These are phyloP conservation scores for Paralichthys olivaceus DNA, from an alignment of 2,113 vertebrate genomes.

Conservation along the genomic window DNA sequence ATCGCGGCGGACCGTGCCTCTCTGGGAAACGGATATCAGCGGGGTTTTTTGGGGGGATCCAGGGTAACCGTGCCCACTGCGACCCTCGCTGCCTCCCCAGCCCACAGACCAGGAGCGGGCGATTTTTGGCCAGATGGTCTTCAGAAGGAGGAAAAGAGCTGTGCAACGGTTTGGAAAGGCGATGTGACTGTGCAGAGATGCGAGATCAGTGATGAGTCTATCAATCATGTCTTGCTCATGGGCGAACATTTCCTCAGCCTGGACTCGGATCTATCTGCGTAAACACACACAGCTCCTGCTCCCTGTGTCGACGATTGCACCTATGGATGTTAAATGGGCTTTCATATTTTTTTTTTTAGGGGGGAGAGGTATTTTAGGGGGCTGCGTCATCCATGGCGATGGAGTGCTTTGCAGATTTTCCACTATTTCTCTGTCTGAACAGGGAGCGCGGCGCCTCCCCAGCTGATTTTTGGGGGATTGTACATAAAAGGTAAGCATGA, in stretches of 20 bases:
- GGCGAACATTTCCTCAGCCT: conserved; percentile 46
- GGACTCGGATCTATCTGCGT: conserved; percentile 52
- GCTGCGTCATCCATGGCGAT: conserved; percentile 74
- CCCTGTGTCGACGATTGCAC: conserved; percentile 52
- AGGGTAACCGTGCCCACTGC: conserved; percentile 34
- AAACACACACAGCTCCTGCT: conserved; percentile 4
- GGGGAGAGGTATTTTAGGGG: conserved; percentile 38
- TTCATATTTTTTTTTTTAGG: conserved; percentile 4
- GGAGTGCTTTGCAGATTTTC: conserved; percentile 50
- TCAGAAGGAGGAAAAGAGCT: conserved; percentile 40
- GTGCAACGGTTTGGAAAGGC: conserved; percentile 59
- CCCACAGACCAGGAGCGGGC: conserved; percentile 23
- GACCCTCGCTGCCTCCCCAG: conserved; percentile 13
- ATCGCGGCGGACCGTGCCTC: conserved; percentile 20
- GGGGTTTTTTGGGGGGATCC: conserved; percentile 22
- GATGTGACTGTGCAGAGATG: conserved; percentile 71
- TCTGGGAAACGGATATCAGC: conserved; percentile 27
- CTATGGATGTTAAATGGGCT: conserved; percentile 51
- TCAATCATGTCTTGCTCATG: conserved; percentile 58
- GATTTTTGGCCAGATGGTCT: conserved; percentile 50
- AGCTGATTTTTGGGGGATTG: conserved; percentile 35
- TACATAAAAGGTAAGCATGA: conserved; percentile 69
- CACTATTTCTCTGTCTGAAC: conserved; percentile 30
- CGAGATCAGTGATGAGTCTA: conserved; percentile 34
- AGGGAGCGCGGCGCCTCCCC: conserved; percentile 57